These are phyloP conservation scores for Harmothoe impar DNA, from an alignment of 2,888 invertebrate species.

Conservation along the genomic window DNA sequence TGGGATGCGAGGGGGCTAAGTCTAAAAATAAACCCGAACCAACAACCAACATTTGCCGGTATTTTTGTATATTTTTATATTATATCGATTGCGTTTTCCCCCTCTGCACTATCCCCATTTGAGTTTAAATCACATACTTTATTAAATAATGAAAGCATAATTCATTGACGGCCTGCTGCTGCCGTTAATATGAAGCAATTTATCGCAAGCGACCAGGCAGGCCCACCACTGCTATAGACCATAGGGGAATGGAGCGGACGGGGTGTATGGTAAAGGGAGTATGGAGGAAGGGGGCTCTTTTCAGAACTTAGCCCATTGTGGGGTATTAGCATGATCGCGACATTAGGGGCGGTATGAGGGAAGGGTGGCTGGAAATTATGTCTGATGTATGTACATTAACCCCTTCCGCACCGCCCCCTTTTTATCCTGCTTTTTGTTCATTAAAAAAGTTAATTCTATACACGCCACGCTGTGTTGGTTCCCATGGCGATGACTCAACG, in stretches of 20 bases:
- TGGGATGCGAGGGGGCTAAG: neutral
- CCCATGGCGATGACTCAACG: conserved; percentile 4
- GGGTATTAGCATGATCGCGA: conserved; percentile 34
- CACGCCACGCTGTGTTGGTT: conserved; percentile 16
- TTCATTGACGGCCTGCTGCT: neutral
- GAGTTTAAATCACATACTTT: neutral
- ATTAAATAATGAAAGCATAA: conserved; percentile 20
- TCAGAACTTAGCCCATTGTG: neutral
- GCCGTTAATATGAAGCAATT: neutral
- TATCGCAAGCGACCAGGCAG: neutral
- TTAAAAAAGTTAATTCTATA: conserved; percentile 50
- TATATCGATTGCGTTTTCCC: neutral
- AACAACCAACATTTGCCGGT: neutral
- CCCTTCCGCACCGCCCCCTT: conserved; percentile 2
- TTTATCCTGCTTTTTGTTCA: conserved; percentile 57
- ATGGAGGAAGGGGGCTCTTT: neutral
- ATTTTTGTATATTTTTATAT: too few species aligned
- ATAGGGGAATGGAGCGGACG: neutral
- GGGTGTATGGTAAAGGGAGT: neutral
- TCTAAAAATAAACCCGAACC: neutral
- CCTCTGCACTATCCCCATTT: neutral
- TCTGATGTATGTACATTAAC: conserved; percentile 45
- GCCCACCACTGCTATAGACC: neutral
- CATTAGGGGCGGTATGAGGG: neutral
- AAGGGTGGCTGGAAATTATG: conserved; percentile 2